Percentiles rank a stretch among this genome's conserved stretches.
Evolutionary conservation across 2,113 vertebrate species (phyloP).

Genomic region (Myrmecophaga tridactyla): DNA sequence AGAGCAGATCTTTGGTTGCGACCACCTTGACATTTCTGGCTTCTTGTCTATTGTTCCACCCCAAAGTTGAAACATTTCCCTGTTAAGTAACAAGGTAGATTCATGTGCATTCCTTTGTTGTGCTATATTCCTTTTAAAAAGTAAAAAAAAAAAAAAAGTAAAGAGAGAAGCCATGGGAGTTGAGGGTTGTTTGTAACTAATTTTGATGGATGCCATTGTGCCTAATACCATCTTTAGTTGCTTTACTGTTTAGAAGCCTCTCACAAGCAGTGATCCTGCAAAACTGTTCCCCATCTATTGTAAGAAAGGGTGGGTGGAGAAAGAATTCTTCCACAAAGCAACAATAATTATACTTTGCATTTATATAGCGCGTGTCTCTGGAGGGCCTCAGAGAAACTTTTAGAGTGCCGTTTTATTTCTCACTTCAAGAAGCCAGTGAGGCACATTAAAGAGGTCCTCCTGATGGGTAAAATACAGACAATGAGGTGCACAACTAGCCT

Average conservation of each 20-base stretch:
- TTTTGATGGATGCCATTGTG: not conserved
- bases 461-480: not conserved
- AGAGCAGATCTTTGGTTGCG: not conserved
- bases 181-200: not conserved
- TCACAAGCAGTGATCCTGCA: conserved; percentile 15
- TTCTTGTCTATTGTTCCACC: not conserved
- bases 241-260: conserved; percentile 37
- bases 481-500: not conserved
- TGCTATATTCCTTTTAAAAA: not conserved
- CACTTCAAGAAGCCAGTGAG: conserved; percentile 11
- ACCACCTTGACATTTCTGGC: not conserved
- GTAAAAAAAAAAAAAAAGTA: not conserved
- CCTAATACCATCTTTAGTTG: not conserved
- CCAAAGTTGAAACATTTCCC: not conserved
- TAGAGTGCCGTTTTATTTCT: conserved; percentile 32
- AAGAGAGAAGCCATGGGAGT: not conserved
- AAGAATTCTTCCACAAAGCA: not conserved
- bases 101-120: not conserved
- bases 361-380: conserved; percentile 45
- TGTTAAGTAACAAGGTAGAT: not conserved
- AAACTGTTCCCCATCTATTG: not conserved
- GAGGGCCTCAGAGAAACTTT: conserved; percentile 33
- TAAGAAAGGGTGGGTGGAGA: conserved; percentile 1
- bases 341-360: conserved; percentile 28
- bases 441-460: not conserved